Base-by-base conservation (phyloP, 2,888 invertebrate genomes). In the Lordiphosa fenestrarum region DNA sequence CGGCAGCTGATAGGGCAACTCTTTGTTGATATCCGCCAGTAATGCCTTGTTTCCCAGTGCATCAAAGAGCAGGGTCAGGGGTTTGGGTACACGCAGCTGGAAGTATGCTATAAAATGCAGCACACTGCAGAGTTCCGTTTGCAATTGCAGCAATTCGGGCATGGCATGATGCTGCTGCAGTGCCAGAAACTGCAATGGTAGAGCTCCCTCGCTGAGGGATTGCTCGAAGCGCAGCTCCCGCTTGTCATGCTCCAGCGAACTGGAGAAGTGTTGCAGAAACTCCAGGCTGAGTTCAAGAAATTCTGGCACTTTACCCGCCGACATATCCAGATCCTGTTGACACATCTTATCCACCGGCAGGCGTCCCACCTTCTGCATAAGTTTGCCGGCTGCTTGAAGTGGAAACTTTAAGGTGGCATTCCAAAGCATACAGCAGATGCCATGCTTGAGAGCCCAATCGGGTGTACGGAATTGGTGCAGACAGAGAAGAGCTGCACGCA, bases 341-440 rank as follows among this genome's bases (percentile, higher is more conserved):
- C 96, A 96, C 49, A 96, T 90, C 66, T 94, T 92, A 77, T 97
- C 96, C 88, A 95, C 96, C 0, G 97, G 96, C 49, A 95, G 89
- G 88, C 95, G 95, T 0, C 97, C 95, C 3, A 94, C 92, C 90
- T 94, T 96, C 82, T 95, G 95, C 68, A 94, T 92, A 15, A 97
- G 90, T 73, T 94, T 93, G 62, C 94, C 94, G 19, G 93, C 91
- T 2, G 93, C 91, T 90, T 96, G 95, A 81, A 96, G 93, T 13
- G 93, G 91, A 77, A 95, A 94, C 84, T 94, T 94, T n/a, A 98
- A 90, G 83, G 97, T 95, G 51, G 96, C 94, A 50, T 94, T 94
- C 98, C 98, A 98, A 71, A 97, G 91, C 86, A 98, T 92, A 66
- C 94, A 94, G 82, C 94, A 95, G 50, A 97, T 91, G 6, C 98